phyloP scores from a whole-genome alignment of 2,888 invertebrate species.

The Agriopis aurantiaria region DNA sequence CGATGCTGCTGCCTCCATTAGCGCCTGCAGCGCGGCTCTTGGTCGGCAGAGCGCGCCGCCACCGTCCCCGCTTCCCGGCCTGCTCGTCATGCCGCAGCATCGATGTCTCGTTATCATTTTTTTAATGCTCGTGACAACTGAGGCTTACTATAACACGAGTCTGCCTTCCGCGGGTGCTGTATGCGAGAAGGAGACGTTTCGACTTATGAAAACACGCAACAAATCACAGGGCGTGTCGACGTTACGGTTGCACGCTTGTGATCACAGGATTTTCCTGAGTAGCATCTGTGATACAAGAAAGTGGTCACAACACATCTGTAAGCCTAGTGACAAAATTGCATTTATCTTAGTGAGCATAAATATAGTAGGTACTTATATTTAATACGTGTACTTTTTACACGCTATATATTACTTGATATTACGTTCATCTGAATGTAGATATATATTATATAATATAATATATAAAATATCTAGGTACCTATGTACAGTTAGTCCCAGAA shows the following conservation, averaged over 20 bases:
- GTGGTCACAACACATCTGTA: slow-evolving; percentile 82
- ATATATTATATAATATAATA: background rate
- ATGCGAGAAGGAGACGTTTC: slow-evolving; percentile 93
- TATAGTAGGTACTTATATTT: background rate
- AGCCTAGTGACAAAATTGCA: slow-evolving; percentile 82
- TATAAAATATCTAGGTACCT: background rate
- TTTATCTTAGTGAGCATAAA: slow-evolving; percentile 31
- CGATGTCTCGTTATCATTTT: slow-evolving; percentile 82
- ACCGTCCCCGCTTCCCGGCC: slow-evolving; percentile 84
- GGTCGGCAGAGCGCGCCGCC: slow-evolving; percentile 69
- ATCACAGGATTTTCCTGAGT: slow-evolving; percentile 79
- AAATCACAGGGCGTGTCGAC: slow-evolving; percentile 81
- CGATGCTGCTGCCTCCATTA: slow-evolving; percentile 47
- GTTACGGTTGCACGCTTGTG: slow-evolving; percentile 72
- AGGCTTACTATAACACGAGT: slow-evolving; percentile 84
- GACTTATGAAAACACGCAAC: slow-evolving; percentile 80
- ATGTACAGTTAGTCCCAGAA: too few species aligned
- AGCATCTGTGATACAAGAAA: slow-evolving; percentile 84
- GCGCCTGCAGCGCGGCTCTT: slow-evolving; percentile 40
- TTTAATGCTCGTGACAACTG: slow-evolving; percentile 86
- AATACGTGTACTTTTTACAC: background rate
- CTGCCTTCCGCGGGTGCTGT: slow-evolving; percentile 94
- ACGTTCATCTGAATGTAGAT: background rate
- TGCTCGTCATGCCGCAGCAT: slow-evolving; percentile 75
- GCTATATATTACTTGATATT: too few species aligned